Percentiles rank a stretch among this genome's conserved stretches.
Conservation (phyloP, 2,797 vertebrate species). For the Fundulus diaphanus region DNA sequence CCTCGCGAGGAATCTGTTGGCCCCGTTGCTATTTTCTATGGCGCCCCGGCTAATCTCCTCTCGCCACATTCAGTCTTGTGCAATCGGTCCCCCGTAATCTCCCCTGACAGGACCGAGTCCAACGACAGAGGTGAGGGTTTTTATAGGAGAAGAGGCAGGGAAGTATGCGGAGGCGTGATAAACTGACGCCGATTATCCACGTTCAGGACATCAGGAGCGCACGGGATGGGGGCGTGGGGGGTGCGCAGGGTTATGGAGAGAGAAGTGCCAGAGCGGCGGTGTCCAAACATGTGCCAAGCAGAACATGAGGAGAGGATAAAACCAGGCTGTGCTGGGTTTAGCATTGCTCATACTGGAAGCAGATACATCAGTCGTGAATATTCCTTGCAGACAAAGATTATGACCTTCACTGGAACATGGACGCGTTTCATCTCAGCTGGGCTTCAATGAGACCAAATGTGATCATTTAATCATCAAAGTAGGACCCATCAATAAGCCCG, state of each 20-base stretch:
- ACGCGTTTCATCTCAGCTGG: constrained; percentile 24
- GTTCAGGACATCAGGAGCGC: constrained; percentile 96
- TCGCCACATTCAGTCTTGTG: constrained; percentile 96
- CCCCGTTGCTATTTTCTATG: constrained; percentile 97
- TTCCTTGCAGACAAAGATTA: not conserved
- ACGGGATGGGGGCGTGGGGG: constrained; percentile 85
- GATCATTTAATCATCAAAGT: constrained; percentile 15
- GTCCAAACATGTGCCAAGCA: constrained; percentile 56
- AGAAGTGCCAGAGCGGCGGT: constrained; percentile 41
- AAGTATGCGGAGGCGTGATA: constrained; percentile 98
- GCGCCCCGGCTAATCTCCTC: constrained; percentile 93
- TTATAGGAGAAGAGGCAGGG: constrained; percentile 90
- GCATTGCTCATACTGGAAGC: constrained; percentile 1
- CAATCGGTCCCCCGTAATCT: constrained; percentile 99
- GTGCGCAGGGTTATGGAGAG: constrained; percentile 64
- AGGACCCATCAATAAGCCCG: constrained; percentile 5
- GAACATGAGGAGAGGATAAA: constrained; percentile 42
- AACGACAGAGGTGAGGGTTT: constrained; percentile 91
- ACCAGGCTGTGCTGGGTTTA: constrained; percentile 11
- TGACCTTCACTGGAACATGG: not conserved
- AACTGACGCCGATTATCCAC: constrained; percentile 99
- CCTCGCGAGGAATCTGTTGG: constrained; percentile 99
- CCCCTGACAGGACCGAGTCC: constrained; percentile 95
- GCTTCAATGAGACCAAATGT: constrained; percentile 1
- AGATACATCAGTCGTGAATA: not conserved